Conservation (phyloP, 1,140 invertebrate species). For the Muscidifurax raptorellus region DNA sequence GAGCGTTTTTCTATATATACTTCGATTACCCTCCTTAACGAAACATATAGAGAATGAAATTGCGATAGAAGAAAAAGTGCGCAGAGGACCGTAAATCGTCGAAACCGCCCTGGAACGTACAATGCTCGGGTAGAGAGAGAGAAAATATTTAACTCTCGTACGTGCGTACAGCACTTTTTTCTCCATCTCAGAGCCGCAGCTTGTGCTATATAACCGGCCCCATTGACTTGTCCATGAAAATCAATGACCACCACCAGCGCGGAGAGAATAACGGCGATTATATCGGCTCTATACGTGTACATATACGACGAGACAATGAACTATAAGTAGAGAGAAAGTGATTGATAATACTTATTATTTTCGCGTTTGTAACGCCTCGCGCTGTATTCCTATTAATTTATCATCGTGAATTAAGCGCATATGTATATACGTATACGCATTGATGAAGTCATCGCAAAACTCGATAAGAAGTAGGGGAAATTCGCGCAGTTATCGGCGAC, state of each 20-base stretch:
- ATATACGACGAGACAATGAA: slow-evolving; percentile 13
- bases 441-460: no score
- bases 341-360: slow-evolving; percentile 48
- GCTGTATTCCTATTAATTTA: background rate
- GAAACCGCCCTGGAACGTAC: background rate
- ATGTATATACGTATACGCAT: background rate
- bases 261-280: background rate
- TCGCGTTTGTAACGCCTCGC: slow-evolving; percentile 11
- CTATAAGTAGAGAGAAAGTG: background rate
- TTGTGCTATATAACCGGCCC: slow-evolving; percentile 5
- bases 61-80: background rate
- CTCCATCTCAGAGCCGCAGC: background rate
- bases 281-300: background rate
- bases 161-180: background rate
- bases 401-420: background rate
- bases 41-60: background rate
- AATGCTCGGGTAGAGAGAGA: background rate
- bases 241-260: slow-evolving; percentile 19
- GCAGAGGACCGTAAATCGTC: background rate
- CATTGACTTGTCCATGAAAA: slow-evolving; percentile 42
- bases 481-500: no score
- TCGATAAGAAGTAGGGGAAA: no score
- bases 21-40: no score
- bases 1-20: no score
- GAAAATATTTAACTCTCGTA: slow-evolving; percentile 2